Conservation (phyloP, 2,113 vertebrate genomes). For the Baryphthengus martii region DNA sequence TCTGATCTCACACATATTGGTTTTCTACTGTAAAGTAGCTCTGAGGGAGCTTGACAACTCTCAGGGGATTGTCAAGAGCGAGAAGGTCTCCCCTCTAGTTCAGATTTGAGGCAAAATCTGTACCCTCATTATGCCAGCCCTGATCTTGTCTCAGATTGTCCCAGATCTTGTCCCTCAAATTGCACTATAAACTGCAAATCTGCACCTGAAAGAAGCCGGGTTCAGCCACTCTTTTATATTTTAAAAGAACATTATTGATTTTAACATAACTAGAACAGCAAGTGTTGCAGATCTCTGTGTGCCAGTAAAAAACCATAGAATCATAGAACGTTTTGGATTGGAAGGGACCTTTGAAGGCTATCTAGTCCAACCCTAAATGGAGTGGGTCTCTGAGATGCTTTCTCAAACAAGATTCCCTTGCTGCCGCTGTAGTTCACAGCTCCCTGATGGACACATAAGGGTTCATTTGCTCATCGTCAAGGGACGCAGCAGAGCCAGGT, state of each 20-base stretch:
- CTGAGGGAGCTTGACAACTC: too few species aligned
- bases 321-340: neutral
- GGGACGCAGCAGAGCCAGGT: neutral
- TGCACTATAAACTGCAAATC: neutral
- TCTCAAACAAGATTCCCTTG: neutral
- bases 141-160: neutral
- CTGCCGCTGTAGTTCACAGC: neutral
- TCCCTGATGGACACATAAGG: rapidly evolving
- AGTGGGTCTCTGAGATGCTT: neutral
- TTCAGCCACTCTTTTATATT: neutral
- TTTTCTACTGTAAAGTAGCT: neutral
- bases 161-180: neutral
- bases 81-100: neutral
- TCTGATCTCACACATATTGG: neutral
- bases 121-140: neutral
- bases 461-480: neutral
- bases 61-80: neutral
- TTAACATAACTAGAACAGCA: neutral
- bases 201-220: neutral
- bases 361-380: neutral
- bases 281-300: too few species aligned
- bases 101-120: neutral
- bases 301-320: neutral
- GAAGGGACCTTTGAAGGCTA: neutral
- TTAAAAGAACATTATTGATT: too few species aligned